These are phyloP conservation scores for Pseudococcus viburni DNA, from an alignment of 2,888 invertebrate genomes.

Conservation along the genomic window DNA sequence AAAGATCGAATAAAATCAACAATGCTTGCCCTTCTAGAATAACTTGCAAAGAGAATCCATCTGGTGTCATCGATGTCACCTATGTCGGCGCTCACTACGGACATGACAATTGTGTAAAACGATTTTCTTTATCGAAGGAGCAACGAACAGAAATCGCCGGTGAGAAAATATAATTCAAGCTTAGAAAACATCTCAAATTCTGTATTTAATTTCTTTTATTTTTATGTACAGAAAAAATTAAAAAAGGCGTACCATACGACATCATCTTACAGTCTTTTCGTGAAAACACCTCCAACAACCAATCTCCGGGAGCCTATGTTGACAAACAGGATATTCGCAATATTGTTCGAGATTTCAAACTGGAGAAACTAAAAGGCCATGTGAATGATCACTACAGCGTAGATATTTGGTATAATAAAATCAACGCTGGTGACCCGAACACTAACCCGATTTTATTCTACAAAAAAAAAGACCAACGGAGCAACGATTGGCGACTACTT, in stretches of 20 bases:
- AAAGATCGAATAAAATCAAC: background rate
- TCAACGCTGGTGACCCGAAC: background rate
- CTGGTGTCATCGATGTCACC: background rate
- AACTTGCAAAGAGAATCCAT: background rate
- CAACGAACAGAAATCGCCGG: background rate
- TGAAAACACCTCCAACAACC: background rate
- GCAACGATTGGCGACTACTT: no score
- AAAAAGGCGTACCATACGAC: background rate
- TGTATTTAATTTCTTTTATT: background rate
- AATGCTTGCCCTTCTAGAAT: background rate
- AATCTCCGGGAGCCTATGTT: background rate
- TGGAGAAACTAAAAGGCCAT: background rate
- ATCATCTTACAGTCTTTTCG: background rate
- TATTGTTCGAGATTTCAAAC: conserved; percentile 3
- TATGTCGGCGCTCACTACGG: background rate
- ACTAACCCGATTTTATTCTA: no score
- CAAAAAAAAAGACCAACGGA: no score
- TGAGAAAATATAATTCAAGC: background rate
- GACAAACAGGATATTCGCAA: background rate
- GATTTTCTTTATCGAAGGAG: background rate
- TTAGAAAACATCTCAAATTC: no score
- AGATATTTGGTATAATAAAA: background rate
- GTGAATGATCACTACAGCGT: background rate
- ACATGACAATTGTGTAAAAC: background rate
- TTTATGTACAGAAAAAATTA: background rate